Evolutionary conservation across 2,797 vertebrate species (phyloP), one percentile per base, ranked within the genome.

Genomic region (Masticophis lateralis): DNA sequence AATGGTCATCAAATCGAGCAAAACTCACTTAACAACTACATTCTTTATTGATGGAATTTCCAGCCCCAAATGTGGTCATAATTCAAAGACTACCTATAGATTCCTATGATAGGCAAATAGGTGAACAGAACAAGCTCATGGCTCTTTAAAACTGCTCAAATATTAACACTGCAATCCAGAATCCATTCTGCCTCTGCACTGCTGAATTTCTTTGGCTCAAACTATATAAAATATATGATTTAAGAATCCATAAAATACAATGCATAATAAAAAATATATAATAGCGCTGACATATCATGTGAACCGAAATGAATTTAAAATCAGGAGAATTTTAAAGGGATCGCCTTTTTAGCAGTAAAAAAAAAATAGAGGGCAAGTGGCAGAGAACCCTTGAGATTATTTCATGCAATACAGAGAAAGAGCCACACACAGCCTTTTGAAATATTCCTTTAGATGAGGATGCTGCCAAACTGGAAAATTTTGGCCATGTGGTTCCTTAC

Each of bases 251-350:
- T 28, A n/a, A 60, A 14, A 51, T 91, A 25, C 86, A 6, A 43
- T 86, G 9, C 27, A 59, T 8, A 93, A 79, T 92, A 11, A 28
- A 89, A 92, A 90, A 90, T 37, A 92, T 89, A 87, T 90, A 89
- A 83, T 91, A 87, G 87, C 94, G 27, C 91, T 95, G 93, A 27
- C 22, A 61, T 51, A 9, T 47, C 22, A 89, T 43, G 60, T 2
- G 9, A 53, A 66, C 14, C 3, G 16, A 51, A 47, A 16, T 51
- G n/a, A 66, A 27, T 66, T 66, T 90, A 53, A 51, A 20, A 11
- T 10, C 32, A 61, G 43, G 60, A 89, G 88, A 63, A 28, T 74
- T 74, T 74, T 74, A 74, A 69, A 74, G 6, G n/a, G 16, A 9
- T 13, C 66, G 32, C 37, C 28, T 69, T 69, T 7, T 74, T 74